Evolutionary conservation across 2,797 vertebrate species (phyloP).

Genomic region (Mormyrus hasselquistii): DNA sequence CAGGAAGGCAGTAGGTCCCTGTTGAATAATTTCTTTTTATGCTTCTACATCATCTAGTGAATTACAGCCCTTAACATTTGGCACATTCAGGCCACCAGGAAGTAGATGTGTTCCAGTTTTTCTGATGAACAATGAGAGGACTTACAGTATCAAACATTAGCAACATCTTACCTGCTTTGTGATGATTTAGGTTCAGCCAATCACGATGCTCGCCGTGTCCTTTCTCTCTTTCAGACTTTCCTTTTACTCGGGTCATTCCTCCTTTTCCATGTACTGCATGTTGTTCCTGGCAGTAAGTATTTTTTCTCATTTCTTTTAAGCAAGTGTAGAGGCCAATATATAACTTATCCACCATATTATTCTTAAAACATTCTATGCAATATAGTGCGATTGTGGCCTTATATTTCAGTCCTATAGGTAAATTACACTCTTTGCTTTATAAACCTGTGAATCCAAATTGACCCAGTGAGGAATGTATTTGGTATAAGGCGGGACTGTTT

Average conservation of each 20-base stretch:
- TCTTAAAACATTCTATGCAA: background rate
- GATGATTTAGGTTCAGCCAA: background rate
- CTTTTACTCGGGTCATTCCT: slow-evolving; percentile 96
- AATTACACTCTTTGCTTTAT: background rate
- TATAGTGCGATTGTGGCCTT: background rate
- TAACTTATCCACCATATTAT: background rate
- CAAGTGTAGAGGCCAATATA: background rate
- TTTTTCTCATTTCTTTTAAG: background rate
- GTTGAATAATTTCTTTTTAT: slow-evolving; percentile 13
- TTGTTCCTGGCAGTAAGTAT: slow-evolving; percentile 93
- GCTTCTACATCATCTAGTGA: slow-evolving; percentile 13
- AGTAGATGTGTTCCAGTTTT: slow-evolving; percentile 29
- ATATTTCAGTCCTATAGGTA: background rate
- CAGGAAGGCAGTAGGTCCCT: slow-evolving; percentile 33
- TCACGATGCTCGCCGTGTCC: background rate
- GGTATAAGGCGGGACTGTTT: background rate
- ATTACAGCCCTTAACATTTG: slow-evolving; percentile 5
- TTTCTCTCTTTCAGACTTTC: slow-evolving; percentile 71
- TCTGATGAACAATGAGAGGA: slow-evolving; percentile 20
- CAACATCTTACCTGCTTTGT: background rate
- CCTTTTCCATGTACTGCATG: slow-evolving; percentile 99
- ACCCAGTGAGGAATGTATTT: background rate
- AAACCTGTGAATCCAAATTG: background rate
- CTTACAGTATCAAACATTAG: slow-evolving; percentile 1
- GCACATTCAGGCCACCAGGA: slow-evolving; percentile 27